Conservation (phyloP, 2,888 invertebrate genomes). For the Colostygia pectinataria region DNA sequence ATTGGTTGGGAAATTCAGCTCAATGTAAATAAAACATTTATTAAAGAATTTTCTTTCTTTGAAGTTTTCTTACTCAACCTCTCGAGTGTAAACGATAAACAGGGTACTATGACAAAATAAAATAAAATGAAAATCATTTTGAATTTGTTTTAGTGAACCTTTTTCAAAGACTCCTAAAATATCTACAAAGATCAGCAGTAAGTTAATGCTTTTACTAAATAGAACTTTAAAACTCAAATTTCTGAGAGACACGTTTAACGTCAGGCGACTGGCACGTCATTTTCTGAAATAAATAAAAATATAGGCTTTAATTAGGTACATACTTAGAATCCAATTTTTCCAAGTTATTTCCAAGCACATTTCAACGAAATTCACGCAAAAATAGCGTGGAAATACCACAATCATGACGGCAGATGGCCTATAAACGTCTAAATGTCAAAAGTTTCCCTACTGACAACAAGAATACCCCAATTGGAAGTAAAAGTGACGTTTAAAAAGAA, state of each 20-base stretch:
- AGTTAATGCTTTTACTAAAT: too few species aligned
- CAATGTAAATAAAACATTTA: slow-evolving; percentile 16
- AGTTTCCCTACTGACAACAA: slow-evolving; percentile 59
- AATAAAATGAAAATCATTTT: slow-evolving; percentile 2
- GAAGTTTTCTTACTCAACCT: slow-evolving; percentile 22
- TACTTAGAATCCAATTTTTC: too few species aligned
- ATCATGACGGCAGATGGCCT: slow-evolving; percentile 58
- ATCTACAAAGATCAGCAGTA: too few species aligned
- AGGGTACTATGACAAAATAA: slow-evolving; percentile 17
- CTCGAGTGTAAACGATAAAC: slow-evolving; percentile 14
- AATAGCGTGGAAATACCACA: slow-evolving; percentile 41
- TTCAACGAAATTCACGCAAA: slow-evolving; percentile 13
- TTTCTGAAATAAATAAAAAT: too few species aligned
- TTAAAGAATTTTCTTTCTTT: slow-evolving; percentile 19
- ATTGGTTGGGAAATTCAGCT: slow-evolving; percentile 4
- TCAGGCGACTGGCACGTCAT: too few species aligned
- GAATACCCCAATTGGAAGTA: slow-evolving; percentile 39
- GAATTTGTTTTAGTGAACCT: not conserved
- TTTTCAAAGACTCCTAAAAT: too few species aligned
- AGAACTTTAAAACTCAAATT: too few species aligned
- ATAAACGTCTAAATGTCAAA: slow-evolving; percentile 66
- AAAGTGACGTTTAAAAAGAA: slow-evolving; percentile 52
- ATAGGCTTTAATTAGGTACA: not conserved
- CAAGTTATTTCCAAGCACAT: not conserved
- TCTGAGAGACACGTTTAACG: too few species aligned